Evolutionary conservation across 2,113 vertebrate genomes (phyloP).

Genomic region (Pseudonaja textilis): DNA sequence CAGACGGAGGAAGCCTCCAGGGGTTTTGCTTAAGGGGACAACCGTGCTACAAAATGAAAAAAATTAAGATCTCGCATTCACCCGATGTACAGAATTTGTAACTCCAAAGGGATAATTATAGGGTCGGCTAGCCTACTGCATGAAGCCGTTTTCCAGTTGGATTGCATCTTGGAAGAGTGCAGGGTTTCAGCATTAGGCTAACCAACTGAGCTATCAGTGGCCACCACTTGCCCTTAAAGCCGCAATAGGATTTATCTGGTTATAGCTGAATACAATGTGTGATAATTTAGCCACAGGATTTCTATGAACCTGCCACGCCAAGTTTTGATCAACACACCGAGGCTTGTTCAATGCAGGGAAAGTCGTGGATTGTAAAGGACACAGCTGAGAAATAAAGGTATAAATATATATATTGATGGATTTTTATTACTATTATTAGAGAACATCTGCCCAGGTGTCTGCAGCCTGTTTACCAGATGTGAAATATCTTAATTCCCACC

Average conservation of each 20-base stretch:
- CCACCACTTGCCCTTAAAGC: background rate
- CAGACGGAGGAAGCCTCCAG: no score
- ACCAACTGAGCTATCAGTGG: background rate
- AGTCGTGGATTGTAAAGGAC: background rate
- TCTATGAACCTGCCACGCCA: background rate
- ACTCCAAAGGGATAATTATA: no score
- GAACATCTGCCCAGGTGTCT: background rate
- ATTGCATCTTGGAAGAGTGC: background rate
- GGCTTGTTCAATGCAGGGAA: background rate
- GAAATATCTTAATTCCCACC: background rate
- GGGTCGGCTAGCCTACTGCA: background rate
- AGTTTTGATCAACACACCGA: background rate
- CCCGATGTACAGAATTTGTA: background rate
- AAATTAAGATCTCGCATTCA: background rate
- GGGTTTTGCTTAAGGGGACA: no score
- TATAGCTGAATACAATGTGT: background rate
- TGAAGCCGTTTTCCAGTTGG: background rate
- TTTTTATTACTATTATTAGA: background rate
- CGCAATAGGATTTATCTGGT: background rate
- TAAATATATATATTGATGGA: background rate
- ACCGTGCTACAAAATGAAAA: background rate
- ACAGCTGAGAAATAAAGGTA: background rate
- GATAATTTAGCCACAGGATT: background rate
- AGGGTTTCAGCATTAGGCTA: background rate
- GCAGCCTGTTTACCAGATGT: background rate